Evolutionary conservation across 2,888 invertebrate species (phyloP), one percentile per base, ranked within the genome.

Genomic region (Bruchidius siliquastri): DNA sequence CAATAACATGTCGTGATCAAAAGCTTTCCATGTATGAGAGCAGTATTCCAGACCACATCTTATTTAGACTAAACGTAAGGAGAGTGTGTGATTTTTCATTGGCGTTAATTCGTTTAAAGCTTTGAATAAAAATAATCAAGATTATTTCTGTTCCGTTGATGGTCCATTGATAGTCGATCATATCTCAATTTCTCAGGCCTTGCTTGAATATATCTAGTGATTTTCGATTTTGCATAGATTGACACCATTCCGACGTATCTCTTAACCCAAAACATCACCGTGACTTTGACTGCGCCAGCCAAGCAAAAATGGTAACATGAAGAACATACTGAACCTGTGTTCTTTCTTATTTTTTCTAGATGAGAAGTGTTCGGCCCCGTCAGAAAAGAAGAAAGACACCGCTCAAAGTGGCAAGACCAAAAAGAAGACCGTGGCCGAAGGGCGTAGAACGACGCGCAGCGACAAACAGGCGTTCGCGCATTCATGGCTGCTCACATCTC

Each of bases 401-500:
- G 68, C 73, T n/a, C 72, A 74, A 20, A 30, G 49, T 30, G 77
- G 75, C 30, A 84, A 83, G 74, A 76, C 76, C 49, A 49, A 49
- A 13, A 90, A 90, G 83, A 90, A 90, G 83, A 86, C 87, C 77
- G 80, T 73, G 69, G 68, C 76, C 0, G 80, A 81, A 21, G 78
- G 73, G 85, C 88, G 32, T 80, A 87, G 49, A 49, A 85, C 82
- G 87, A 88, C 88, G 87, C 88, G 84, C 84, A 86, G 77, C 68
- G 80, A 81, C 86, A 91, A 87, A 84, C 88, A 79, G 86, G 88
- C 79, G 85, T 92, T 89, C 87, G 85, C 86, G n/a, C 94, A 95
- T 84, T 90, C 91, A n/a, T 96, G 95, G 95, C 88, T 95, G 77
- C 87, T 93, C 32, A 91, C 93, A 77, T 91, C 93, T 73, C 88